Percentiles rank a stretch among this genome's conserved stretches.
These are phyloP conservation scores for Yoshiicerus persimilis DNA, from an alignment of 1,140 invertebrate genomes.

Conservation along the genomic window DNA sequence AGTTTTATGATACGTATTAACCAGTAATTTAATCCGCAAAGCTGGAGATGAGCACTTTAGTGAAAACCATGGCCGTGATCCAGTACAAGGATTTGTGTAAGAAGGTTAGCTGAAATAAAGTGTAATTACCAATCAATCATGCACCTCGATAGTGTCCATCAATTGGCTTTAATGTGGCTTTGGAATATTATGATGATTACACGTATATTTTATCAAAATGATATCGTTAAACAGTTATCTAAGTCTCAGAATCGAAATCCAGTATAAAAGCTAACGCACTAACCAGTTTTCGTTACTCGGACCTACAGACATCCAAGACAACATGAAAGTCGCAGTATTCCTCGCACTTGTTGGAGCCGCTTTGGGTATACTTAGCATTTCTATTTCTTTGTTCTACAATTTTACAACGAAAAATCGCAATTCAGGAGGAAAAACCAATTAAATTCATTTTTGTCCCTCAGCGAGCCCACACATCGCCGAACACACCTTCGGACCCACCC, in stretches of 20 bases:
- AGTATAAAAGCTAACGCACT: not conserved
- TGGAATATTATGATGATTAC: not conserved
- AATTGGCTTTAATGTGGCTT: not conserved
- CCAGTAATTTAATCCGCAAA: not conserved
- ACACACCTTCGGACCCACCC: not conserved
- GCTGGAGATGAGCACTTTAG: not conserved
- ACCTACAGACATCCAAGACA: not conserved
- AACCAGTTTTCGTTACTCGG: not conserved
- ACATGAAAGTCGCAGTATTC: constrained; percentile 1
- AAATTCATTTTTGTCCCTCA: too few relatives aligned
- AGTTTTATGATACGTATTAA: too few relatives aligned
- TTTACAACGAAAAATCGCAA: not conserved
- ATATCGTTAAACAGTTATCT: not conserved
- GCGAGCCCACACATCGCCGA: not conserved
- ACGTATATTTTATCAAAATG: not conserved
- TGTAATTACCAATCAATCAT: not conserved
- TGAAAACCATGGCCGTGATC: not conserved
- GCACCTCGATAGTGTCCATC: not conserved
- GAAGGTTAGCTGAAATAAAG: not conserved
- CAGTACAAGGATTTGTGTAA: not conserved
- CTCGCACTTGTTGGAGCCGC: not conserved
- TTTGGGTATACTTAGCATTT: not conserved
- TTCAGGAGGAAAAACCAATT: not conserved
- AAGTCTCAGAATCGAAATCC: not conserved
- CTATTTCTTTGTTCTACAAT: not conserved